Base-by-base conservation (phyloP, 2,113 vertebrate genomes). In the Lycaon pictus region DNA sequence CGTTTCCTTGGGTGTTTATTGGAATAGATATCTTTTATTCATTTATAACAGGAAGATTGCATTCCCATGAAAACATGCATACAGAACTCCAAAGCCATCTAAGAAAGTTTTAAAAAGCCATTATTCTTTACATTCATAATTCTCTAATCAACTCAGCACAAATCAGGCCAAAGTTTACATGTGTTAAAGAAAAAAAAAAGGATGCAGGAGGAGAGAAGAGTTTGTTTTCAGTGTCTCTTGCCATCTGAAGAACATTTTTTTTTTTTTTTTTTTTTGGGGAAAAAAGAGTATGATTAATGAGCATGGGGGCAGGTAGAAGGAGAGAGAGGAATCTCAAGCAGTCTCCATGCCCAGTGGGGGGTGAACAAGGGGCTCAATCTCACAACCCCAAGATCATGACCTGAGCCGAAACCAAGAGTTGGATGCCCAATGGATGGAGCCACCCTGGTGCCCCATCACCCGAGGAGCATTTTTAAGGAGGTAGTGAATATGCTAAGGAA, bases 131-230 rank as follows among this genome's bases (percentile, higher is more conserved):
- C 32, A 51, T 77, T 84, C 37, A 74, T 90, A 72, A 63, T 80
- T 88, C 12, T 88, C 16, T 80, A 53, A 67, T 74, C 74, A 87
- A 67, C n/a, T 90, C 80, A 89, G 32, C n/a, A 93, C 92, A 95
- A 53, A 65, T 5, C 74, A 90, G 48, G 55, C 53, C 95, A 27
- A 94, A 88, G 16, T 53, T 92, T 94, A 77, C 4, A 63, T 53
- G 43, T 71, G 2, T 67, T 63, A 74, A 89, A 90, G 48, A 84
- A 74, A 72, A 76, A 23, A 60, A 65, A 48, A 63, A 74, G 90
- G 22, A 72, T 25, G 10, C 22, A 69, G 43, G 23, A 83, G 22
- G 23, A 91, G 22, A 95, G 48, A 92, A 82, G 15, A 93, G 10
- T 17, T 85, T 51, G 29, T 76, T 69, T 93, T 87, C 76, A 95